phyloP scores from a whole-genome alignment of 2,888 invertebrate species.

The Leistus spinibarbis region DNA sequence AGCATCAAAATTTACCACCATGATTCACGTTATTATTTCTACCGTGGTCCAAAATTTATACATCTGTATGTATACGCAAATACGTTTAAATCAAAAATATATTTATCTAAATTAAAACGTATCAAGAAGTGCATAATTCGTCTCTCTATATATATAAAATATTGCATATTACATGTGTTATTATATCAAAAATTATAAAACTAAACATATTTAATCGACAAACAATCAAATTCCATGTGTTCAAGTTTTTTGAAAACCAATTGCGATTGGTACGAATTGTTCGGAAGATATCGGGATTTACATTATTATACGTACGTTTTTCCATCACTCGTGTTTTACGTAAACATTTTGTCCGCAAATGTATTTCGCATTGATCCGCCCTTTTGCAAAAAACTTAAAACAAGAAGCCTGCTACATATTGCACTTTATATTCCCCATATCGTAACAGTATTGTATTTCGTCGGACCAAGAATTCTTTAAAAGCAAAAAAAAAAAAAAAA shows the following conservation, averaged over 20 bases:
- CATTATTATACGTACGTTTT: not conserved
- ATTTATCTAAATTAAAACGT: slow-evolving; percentile 31
- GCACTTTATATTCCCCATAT: slow-evolving; percentile 20
- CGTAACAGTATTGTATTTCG: slow-evolving; percentile 3
- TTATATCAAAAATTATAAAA: slow-evolving; percentile 20
- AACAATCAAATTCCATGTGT: slow-evolving; percentile 38
- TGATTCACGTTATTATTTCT: not conserved
- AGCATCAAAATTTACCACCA: not conserved
- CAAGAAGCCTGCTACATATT: slow-evolving; percentile 13
- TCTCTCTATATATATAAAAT: slow-evolving; percentile 24
- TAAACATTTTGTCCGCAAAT: not conserved
- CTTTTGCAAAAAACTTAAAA: not conserved
- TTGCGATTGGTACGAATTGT: not conserved
- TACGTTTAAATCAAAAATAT: slow-evolving; percentile 11
- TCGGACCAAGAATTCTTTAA: not conserved
- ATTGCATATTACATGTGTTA: slow-evolving; percentile 24
- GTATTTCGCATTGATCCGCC: slow-evolving; percentile 22
- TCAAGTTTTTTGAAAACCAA: slow-evolving; percentile 15
- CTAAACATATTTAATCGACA: slow-evolving; percentile 29
- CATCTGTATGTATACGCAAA: slow-evolving; percentile 34
- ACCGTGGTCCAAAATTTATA: slow-evolving; percentile 36
- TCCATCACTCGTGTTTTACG: not conserved
- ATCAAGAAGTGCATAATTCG: slow-evolving; percentile 34
- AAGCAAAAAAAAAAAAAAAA: not conserved
- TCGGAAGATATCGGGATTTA: not conserved